A percentile compares a stretch with the other conserved stretches of the same genome.
Conservation (phyloP, 1,140 invertebrate species). For the Eurosta solidaginis region DNA sequence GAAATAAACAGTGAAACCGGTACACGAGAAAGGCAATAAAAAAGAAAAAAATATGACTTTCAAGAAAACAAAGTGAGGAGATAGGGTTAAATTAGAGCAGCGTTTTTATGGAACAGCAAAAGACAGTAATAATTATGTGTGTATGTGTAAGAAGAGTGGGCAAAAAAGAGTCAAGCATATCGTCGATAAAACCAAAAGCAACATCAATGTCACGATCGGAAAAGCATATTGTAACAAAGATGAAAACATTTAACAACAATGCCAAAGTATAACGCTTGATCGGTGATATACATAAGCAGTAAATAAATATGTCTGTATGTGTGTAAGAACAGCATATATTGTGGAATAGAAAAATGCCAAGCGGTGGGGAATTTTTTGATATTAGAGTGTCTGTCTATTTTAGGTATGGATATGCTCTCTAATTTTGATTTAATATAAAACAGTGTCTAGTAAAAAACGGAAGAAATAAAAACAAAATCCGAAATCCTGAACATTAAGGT, state of each 20-base stretch:
- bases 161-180: neutral
- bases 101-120: neutral
- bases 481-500: too few relatives aligned
- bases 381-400: too few relatives aligned
- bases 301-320: too few relatives aligned
- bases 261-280: neutral
- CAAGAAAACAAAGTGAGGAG: neutral
- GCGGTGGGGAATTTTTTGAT: too few relatives aligned
- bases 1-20: constrained; percentile 11
- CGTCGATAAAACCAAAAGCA: constrained; percentile 38
- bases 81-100: neutral
- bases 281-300: neutral
- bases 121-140: neutral
- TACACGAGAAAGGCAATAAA: neutral
- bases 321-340: too few relatives aligned
- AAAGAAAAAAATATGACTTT: neutral
- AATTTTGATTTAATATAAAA: too few relatives aligned
- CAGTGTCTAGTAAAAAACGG: too few relatives aligned
- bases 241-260: constrained; percentile 56
- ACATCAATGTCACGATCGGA: constrained; percentile 11
- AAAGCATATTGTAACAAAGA: constrained; percentile 45
- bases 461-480: too few relatives aligned
- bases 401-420: too few relatives aligned
- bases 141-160: neutral
- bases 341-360: too few relatives aligned